Conservation (phyloP, 2,797 vertebrate genomes). For the Notoglanidium macrostoma region DNA sequence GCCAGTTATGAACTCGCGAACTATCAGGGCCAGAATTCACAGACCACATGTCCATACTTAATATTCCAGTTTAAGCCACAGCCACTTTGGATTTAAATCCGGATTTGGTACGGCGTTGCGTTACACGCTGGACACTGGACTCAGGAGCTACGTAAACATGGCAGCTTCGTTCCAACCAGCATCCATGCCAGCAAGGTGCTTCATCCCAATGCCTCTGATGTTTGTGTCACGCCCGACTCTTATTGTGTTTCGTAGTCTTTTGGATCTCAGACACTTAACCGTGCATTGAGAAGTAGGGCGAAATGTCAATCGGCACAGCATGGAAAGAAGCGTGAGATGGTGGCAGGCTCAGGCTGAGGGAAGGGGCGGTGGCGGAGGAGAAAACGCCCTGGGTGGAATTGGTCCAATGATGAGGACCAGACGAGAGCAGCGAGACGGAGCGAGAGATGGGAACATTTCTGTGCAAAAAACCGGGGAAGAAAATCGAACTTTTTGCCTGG, state of each 20-base stretch:
- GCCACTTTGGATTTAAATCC: background rate
- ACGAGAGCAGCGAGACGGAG: conserved; percentile 49
- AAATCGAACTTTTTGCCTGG: conserved; percentile 41
- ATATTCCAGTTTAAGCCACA: background rate
- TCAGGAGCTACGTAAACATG: background rate
- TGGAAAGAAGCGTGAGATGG: conserved; percentile 48
- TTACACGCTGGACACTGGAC: background rate
- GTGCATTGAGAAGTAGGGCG: conserved; percentile 46
- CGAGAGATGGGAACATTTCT: conserved; percentile 51
- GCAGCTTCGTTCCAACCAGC: conserved; percentile 19
- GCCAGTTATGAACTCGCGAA: background rate
- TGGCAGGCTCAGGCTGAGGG: conserved; percentile 24
- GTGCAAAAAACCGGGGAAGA: conserved; percentile 19
- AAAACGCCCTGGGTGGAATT: conserved; percentile 54
- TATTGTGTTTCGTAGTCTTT: conserved; percentile 67
- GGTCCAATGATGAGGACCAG: conserved; percentile 57
- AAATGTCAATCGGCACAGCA: conserved; percentile 57
- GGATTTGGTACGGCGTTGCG: background rate
- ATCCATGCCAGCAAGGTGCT: background rate
- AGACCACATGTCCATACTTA: background rate
- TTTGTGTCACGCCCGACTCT: conserved; percentile 31
- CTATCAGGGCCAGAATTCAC: background rate
- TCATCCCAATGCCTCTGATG: conserved; percentile 26
- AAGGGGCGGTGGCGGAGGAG: conserved; percentile 23
- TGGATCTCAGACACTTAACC: conserved; percentile 74